These are phyloP conservation scores for Diabrotica undecimpunctata DNA, from an alignment of 1,140 invertebrate genomes.

Conservation along the genomic window DNA sequence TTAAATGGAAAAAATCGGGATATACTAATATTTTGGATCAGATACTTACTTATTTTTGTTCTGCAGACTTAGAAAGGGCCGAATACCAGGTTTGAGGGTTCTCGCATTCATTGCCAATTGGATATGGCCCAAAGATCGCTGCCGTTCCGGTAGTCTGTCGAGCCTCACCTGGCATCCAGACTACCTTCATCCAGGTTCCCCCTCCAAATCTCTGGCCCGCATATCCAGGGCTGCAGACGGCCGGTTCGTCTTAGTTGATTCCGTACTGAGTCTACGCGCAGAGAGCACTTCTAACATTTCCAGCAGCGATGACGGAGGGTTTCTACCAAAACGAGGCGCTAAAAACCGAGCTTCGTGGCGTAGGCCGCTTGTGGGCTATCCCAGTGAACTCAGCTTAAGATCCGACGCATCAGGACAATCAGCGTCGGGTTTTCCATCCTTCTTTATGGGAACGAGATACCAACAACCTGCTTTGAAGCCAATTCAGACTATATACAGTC, in stretches of 20 bases:
- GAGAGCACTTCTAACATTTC: conserved; percentile 65
- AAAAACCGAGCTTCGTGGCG: conserved; percentile 62
- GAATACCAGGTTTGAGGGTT: conserved; percentile 87
- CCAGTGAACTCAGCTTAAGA: conserved; percentile 65
- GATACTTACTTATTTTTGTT: conserved; percentile 30
- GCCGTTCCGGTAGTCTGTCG: conserved; percentile 44
- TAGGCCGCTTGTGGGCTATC: conserved; percentile 60
- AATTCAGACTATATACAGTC: conserved; percentile 52
- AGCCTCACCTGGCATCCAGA: conserved; percentile 50
- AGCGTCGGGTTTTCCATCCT: conserved; percentile 48
- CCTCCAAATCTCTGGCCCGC: conserved; percentile 53
- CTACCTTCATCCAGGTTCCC: conserved; percentile 53
- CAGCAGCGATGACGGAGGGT: conserved; percentile 80
- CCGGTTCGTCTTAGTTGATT: conserved; percentile 66
- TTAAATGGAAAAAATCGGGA: too few species aligned
- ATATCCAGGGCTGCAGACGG: conserved; percentile 72
- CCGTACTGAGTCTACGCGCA: conserved; percentile 56
- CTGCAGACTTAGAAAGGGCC: conserved; percentile 82
- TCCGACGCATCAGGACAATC: conserved; percentile 62
- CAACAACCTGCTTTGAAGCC: conserved; percentile 42
- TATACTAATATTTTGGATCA: too few species aligned
- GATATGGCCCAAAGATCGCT: conserved; percentile 66
- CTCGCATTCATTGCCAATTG: conserved; percentile 62
- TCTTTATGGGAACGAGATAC: conserved; percentile 42
- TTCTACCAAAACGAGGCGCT: conserved; percentile 57